Conservation (phyloP, 2,797 vertebrate species). For the Lutra lutra region DNA sequence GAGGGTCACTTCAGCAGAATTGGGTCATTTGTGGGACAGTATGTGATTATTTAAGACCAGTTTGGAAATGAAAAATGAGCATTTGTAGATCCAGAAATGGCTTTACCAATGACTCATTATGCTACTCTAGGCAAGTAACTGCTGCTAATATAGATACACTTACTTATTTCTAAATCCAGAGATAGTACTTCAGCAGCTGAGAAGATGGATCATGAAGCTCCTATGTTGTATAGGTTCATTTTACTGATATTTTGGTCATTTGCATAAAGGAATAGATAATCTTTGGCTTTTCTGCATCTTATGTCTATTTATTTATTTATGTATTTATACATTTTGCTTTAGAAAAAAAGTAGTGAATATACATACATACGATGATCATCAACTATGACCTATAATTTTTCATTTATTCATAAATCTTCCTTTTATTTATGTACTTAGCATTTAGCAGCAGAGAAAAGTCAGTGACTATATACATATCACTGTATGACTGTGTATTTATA, state of each 20-base stretch:
- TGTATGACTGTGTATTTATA: not conserved
- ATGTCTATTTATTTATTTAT: not conserved
- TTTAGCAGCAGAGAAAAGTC: not conserved
- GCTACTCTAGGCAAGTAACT: not conserved
- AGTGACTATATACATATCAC: not conserved
- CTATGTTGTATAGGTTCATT: not conserved
- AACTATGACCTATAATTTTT: not conserved
- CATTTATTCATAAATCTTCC: not conserved
- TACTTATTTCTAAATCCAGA: not conserved
- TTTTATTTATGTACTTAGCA: conserved; percentile 2
- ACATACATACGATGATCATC: not conserved
- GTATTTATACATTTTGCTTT: not conserved
- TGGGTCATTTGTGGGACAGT: conserved; percentile 1
- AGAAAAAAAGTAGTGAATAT: not conserved
- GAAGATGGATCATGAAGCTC: not conserved
- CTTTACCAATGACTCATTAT: not conserved
- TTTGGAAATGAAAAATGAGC: conserved; percentile 47
- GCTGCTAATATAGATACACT: not conserved
- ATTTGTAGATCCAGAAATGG: not conserved
- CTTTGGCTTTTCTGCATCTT: not conserved
- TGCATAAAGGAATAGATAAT: not conserved
- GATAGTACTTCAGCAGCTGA: not conserved
- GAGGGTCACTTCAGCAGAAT: not conserved
- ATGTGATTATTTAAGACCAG: conserved; percentile 7
- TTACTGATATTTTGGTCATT: not conserved